A percentile compares a stretch with the other conserved stretches of the same genome.
Evolutionary conservation across 2,888 invertebrate species (phyloP).

Genomic region (Sepiola atlantica): DNA sequence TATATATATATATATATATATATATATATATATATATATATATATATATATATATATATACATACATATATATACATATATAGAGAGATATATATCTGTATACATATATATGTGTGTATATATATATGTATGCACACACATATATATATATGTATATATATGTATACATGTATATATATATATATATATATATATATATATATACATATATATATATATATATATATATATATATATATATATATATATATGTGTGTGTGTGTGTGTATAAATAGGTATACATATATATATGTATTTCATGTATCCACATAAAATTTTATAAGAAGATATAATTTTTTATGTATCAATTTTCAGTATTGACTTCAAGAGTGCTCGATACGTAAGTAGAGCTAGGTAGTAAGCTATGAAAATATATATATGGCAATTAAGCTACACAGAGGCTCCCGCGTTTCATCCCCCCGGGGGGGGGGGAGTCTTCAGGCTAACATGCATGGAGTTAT

Average conservation of each 20-base stretch:
- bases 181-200: slow-evolving; percentile 43
- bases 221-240: not conserved
- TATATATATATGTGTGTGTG: not conserved
- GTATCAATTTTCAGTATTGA: too few species aligned
- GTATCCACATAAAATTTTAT: too few species aligned
- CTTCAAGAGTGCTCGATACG: too few species aligned
- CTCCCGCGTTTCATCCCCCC: too few species aligned
- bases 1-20: slow-evolving; percentile 45
- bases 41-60: slow-evolving; percentile 46
- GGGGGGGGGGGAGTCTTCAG: too few species aligned
- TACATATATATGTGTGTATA: slow-evolving; percentile 43
- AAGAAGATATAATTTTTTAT: too few species aligned
- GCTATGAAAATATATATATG: too few species aligned
- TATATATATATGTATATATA: slow-evolving; percentile 46
- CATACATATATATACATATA: slow-evolving; percentile 46
- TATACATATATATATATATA: not conserved
- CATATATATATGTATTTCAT: slow-evolving; percentile 37
- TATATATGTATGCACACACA: slow-evolving; percentile 45
- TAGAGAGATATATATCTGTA: slow-evolving; percentile 35
- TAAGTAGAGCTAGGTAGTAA: too few species aligned
- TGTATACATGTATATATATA: slow-evolving; percentile 46
- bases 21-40: slow-evolving; percentile 41
- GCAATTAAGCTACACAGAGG: too few species aligned
- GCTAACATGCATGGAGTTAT: too few species aligned
- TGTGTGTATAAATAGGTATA: not conserved